Evolutionary conservation across 2,797 vertebrate genomes (phyloP), one percentile per base, ranked within the genome.

Genomic region (Apodemus agrarius): DNA sequence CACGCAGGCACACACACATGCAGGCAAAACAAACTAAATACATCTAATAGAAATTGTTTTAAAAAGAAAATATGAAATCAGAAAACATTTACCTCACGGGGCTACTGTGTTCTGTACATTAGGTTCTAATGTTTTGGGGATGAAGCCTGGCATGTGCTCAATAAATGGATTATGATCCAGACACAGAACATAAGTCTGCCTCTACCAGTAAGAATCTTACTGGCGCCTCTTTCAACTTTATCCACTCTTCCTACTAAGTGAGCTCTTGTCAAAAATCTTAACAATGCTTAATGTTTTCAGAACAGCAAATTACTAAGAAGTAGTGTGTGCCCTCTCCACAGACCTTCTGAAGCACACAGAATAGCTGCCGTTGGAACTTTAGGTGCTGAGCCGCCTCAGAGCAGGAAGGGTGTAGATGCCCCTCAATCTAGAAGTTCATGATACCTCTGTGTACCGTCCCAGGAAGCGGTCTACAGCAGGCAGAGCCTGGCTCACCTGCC

Each of bases 401-500:
- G 76, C 21, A 90, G 34, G 72, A 91, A 29, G 22, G 22, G 22
- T 88, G 69, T 37, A 93, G 72, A 57, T 52, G 82, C 90, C 93
- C 16, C 75, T 24, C 22, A 91, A 46, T 67, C 22, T 0, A 94
- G 81, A 93, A 95, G 24, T 95, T 54, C 26, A 2, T 22, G 67
- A 72, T 6, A 24, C 12, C 37, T 31, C 90, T 2, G 0, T 75
- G 65, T 79, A 34, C 49, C 49, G 52, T 29, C 49, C 49, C 57
- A 67, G 63, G 29, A 94, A 49, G 74, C 29, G 11, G 78, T 49
- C 12, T 46, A 9, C 9, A 57, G 65, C 34, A 86, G 34, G 89
- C n/a, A 95, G 91, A 72, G 40, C 31, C 54, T 24, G n/a, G 37
- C 97, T 98, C 96, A 99, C 99, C 99, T 99, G 98, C 95, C 99